Percentiles rank a stretch among this genome's conserved stretches.
These are phyloP conservation scores for Varecia variegata DNA, from an alignment of 2,797 vertebrate species.

Conservation along the genomic window DNA sequence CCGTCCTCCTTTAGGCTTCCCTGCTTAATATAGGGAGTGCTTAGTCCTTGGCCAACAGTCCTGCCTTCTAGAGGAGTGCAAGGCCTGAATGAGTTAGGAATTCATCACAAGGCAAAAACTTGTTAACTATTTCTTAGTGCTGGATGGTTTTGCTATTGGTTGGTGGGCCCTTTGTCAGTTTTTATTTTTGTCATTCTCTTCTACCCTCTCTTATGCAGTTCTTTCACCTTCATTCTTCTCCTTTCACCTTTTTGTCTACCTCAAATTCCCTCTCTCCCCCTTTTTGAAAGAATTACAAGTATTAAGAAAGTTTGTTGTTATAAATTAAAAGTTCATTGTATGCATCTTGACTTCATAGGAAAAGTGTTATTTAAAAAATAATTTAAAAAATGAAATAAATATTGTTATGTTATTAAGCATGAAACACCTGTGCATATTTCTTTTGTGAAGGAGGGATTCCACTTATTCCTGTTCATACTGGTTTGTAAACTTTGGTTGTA, in stretches of 20 bases:
- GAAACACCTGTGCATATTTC: background rate
- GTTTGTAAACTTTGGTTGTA: background rate
- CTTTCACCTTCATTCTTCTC: background rate
- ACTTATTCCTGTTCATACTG: background rate
- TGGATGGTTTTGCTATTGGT: background rate
- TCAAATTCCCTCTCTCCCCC: background rate
- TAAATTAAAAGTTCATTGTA: background rate
- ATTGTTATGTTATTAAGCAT: conserved; percentile 45
- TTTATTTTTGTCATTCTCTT: background rate
- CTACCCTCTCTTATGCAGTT: background rate
- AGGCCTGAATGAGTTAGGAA: background rate
- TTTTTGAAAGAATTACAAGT: background rate
- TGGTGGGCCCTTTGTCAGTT: background rate
- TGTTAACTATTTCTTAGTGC: background rate
- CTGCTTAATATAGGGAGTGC: background rate
- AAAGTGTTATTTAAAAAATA: background rate
- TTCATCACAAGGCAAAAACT: background rate
- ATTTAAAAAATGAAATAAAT: conserved; percentile 60
- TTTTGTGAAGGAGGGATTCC: background rate
- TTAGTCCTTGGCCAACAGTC: background rate
- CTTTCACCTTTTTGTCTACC: background rate
- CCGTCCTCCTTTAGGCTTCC: background rate
- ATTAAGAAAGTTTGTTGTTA: conserved; percentile 44
- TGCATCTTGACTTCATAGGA: conserved; percentile 34
- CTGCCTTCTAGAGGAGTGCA: background rate